Conservation (phyloP, 1,140 invertebrate genomes). For the Bradysia coprophila region DNA sequence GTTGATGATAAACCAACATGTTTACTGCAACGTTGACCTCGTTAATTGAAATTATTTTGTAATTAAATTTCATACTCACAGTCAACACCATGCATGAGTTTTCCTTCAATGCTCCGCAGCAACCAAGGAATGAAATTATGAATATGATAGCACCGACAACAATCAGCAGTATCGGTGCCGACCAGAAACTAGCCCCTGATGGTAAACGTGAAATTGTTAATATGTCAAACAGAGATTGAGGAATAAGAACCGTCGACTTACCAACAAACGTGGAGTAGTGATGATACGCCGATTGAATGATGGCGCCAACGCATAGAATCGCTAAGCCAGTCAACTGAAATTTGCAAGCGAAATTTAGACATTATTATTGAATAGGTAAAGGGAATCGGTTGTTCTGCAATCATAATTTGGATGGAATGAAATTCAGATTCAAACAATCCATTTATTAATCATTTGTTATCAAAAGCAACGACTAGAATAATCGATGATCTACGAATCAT, state of each 20-base stretch:
- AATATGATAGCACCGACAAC: conserved; percentile 69
- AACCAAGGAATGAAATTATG: conserved; percentile 72
- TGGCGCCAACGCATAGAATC: conserved; percentile 50
- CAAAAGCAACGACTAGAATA: not conserved
- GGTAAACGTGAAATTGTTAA: no score
- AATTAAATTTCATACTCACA: conserved; percentile 26
- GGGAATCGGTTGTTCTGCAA: not conserved
- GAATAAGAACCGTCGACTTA: conserved; percentile 19
- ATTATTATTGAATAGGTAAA: not conserved
- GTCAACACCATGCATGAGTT: conserved; percentile 76
- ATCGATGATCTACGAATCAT: not conserved
- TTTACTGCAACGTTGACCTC: not conserved
- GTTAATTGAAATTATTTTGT: not conserved
- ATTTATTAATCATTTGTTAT: no score
- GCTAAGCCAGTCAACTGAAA: conserved; percentile 52
- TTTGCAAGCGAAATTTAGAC: not conserved
- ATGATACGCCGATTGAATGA: conserved; percentile 41
- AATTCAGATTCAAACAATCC: not conserved
- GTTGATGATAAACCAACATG: not conserved
- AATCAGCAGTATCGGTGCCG: conserved; percentile 58
- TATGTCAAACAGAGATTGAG: no score
- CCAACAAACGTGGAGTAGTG: conserved; percentile 51
- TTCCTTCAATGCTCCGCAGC: conserved; percentile 72
- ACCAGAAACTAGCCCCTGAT: conserved; percentile 36
- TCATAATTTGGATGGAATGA: no score